Base-by-base conservation (phyloP, 2,113 vertebrate species). In the Centropus unirufus region DNA sequence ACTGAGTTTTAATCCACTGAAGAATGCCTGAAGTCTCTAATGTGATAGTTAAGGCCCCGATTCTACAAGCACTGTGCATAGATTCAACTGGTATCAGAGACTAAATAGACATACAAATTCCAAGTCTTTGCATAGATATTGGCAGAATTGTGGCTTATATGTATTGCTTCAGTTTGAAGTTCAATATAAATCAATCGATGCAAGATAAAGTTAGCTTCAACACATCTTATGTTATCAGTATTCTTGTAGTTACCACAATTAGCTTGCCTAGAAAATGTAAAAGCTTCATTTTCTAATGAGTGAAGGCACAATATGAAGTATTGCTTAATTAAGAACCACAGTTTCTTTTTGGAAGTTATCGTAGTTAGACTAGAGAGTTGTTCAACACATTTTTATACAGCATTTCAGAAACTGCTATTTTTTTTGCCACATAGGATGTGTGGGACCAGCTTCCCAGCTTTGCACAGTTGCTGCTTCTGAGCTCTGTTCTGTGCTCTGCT, bases 341-440 rank as follows among this genome's bases (percentile, higher is more conserved):
- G 44, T 57, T 88, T 72, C 72, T 49, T 90, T 92, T 77, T 77
- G 61, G 80, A 70, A 94, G 36, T 89, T 79, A 64, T 3, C 81
- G 39, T 89, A 94, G 88, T 86, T 90, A 96, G 84, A 74, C 30
- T 77, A 15, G 84, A 74, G 68, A 93, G 47, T 51, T 86, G 46
- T 68, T 86, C 87, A 84, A 46, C 20, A 36, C 63, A 77, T 84
- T 94, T 92, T 82, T 85, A 58, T 75, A 77, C 59, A 74, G 64
- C 88, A 68, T 96, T 85, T 97, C 83, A 94, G 91, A 95, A 94
- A 93, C 81, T 78, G 90, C 82, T 82, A n/a, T 72, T 46, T 82
- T 93, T 90, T 69, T 87, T 79, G 78, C 76, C 58, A 6, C 67
- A 39, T 93, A 92, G 82, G 87, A 93, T 95, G 73, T 95, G 10